Evolutionary conservation across 64 coral and sea anemone species (phyloP), one percentile per base, ranked within the genome.

Genomic region (Dendrophyllia cribrosa): DNA sequence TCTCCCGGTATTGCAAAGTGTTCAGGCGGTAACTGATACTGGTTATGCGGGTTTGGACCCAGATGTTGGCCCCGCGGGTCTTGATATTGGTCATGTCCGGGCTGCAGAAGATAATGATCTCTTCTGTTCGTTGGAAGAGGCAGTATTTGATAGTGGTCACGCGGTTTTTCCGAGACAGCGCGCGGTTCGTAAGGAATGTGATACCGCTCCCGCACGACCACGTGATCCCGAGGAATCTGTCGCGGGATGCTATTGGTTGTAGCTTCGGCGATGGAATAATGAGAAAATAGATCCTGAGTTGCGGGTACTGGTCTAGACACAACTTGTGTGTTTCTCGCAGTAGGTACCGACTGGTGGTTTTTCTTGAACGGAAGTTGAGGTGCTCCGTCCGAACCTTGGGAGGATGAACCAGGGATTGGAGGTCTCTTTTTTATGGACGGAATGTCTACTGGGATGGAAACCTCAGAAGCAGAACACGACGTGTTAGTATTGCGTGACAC

Each of bases 391-490:
- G 80, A 84, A 4, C 80, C 80, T 48, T 84, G 80, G 2, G 80
- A 84, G 3, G 90, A 89, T 13, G 92, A 92, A 14, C 95, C 95
- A 67, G 82, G 92, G 58, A 94, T 69, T 0, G 95, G 89, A 48
- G 88, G 83, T 20, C 88, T 90, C 14, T 74, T 69, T 52, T 91
- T 77, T 7, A 68, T 58, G 7, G 34, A 11, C 8, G 50, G 34
- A 60, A 16, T 58, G 15, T 82, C 53, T 15, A 58, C 22, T 51
- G 95, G 92, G 20, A 94, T 64, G 0, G 95, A 94, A 8, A 79
- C 95, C 21, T 94, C 95, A 21, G 95, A 97, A 2, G 95, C 88
- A 52, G 95, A 89, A 82, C 92, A 90, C 1, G 95, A 97, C 25
- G 75, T 65, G 20, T 96, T 88, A 16, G 45, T 76, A 66, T 83